Conservation (phyloP, 2,113 vertebrate genomes). For the Cyanistes caeruleus region DNA sequence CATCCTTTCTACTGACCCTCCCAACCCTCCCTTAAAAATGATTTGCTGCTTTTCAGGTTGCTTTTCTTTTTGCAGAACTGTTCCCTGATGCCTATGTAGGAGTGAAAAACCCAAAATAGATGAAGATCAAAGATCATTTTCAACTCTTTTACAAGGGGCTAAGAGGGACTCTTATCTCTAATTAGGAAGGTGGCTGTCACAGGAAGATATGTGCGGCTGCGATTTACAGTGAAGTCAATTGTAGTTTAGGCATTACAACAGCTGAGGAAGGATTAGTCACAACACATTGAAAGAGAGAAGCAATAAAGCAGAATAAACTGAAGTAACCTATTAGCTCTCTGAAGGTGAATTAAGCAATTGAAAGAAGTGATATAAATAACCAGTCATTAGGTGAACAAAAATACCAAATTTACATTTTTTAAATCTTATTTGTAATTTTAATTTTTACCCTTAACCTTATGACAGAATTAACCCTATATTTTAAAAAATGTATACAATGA, state of each 20-base stretch:
- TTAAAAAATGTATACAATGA: background rate
- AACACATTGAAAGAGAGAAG: background rate
- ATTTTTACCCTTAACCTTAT: background rate
- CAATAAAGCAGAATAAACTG: slow-evolving; percentile 25
- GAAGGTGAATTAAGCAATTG: slow-evolving; percentile 1
- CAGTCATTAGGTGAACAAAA: background rate
- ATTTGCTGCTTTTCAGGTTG: background rate
- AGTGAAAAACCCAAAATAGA: slow-evolving; percentile 44
- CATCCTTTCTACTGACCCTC: background rate
- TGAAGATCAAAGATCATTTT: slow-evolving; percentile 52
- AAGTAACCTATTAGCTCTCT: background rate
- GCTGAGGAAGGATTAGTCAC: slow-evolving; percentile 47
- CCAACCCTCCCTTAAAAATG: background rate
- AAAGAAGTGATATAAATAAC: background rate
- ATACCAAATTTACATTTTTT: background rate
- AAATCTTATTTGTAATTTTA: background rate
- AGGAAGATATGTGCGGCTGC: background rate
- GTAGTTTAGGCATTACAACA: slow-evolving; percentile 39
- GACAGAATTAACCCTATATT: background rate
- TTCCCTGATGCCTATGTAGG: background rate
- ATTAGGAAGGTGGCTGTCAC: slow-evolving; percentile 53
- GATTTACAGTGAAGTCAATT: slow-evolving; percentile 15
- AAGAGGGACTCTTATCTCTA: slow-evolving; percentile 32
- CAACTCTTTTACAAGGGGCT: slow-evolving; percentile 32
- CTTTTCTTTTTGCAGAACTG: background rate